A percentile compares a stretch with the other conserved stretches of the same genome.
These are phyloP conservation scores for Calliopsis andreniformis DNA, from an alignment of 1,140 invertebrate species.

Conservation along the genomic window DNA sequence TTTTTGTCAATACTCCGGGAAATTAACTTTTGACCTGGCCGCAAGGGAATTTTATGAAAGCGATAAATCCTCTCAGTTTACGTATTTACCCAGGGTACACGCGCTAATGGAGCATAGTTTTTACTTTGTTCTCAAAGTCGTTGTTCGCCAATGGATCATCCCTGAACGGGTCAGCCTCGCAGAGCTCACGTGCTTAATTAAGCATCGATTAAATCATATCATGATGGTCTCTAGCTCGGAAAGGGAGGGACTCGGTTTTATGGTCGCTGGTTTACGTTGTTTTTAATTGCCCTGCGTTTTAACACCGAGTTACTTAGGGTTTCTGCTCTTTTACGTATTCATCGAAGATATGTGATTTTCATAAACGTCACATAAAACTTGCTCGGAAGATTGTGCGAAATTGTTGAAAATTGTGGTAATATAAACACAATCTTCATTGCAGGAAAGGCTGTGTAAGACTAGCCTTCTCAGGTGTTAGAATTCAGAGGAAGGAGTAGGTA, in stretches of 20 bases:
- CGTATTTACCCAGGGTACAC: slow-evolving; percentile 27
- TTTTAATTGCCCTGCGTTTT: background rate
- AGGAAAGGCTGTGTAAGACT: too few relatives aligned
- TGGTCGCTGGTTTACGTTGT: background rate
- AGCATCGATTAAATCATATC: slow-evolving; percentile 23
- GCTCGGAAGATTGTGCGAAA: background rate
- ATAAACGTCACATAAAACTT: background rate
- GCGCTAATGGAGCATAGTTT: slow-evolving; percentile 35
- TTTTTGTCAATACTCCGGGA: slow-evolving; percentile 40
- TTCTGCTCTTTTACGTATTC: background rate
- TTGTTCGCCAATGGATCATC: slow-evolving; percentile 3
- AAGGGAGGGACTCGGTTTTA: background rate
- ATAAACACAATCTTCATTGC: too few relatives aligned
- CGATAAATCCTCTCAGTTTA: slow-evolving; percentile 24
- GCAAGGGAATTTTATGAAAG: slow-evolving; percentile 39
- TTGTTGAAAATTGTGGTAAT: too few relatives aligned
- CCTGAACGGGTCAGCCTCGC: background rate
- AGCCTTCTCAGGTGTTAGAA: too few relatives aligned
- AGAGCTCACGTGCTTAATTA: slow-evolving; percentile 7
- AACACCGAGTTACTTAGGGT: background rate
- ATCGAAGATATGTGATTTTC: slow-evolving; percentile 7
- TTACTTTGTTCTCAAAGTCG: slow-evolving; percentile 1
- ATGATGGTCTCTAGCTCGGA: too few relatives aligned
- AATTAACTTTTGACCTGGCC: slow-evolving; percentile 42
- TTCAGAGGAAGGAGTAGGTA: too few relatives aligned